Evolutionary conservation across 2,113 vertebrate genomes (phyloP).

Genomic region (Takifugu flavidus): DNA sequence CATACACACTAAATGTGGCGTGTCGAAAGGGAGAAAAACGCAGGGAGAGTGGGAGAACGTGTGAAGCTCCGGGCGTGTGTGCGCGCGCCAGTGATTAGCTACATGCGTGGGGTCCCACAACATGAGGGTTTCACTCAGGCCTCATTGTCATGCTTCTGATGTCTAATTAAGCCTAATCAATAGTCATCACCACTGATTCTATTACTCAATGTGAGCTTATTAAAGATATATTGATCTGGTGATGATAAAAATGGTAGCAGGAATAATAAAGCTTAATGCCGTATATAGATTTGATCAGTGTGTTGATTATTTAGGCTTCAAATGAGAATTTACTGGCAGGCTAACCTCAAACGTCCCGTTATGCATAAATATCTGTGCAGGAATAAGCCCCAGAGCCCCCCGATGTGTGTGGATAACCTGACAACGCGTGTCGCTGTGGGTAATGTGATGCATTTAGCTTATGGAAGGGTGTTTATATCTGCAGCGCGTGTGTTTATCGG

Average conservation of each 20-base stretch:
- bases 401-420: too few species aligned
- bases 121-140: too few species aligned
- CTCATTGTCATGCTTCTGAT: neutral
- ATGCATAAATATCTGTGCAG: too few species aligned
- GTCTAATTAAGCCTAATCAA: conserved; percentile 27
- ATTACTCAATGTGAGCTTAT: conserved; percentile 5
- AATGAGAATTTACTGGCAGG: too few species aligned
- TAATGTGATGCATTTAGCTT: conserved; percentile 7
- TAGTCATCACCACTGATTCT: conserved; percentile 25
- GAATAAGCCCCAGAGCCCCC: too few species aligned
- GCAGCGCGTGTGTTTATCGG: conserved; percentile 39
- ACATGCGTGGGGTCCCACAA: neutral
- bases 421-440: conserved; percentile 8
- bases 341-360: too few species aligned
- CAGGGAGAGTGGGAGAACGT: conserved; percentile 11
- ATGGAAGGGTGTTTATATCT: neutral
- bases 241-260: neutral
- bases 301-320: neutral
- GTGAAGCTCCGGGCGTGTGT: neutral
- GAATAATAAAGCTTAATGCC: conserved; percentile 5
- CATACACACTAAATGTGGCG: conserved; percentile 59
- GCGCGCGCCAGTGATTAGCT: neutral
- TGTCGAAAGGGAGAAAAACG: conserved; percentile 49
- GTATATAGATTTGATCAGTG: neutral
- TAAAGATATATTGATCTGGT: conserved; percentile 2